Evolutionary conservation across 1,140 invertebrate species (phyloP), one percentile per base, ranked within the genome.

Genomic region (Alviniconcha marisindica): DNA sequence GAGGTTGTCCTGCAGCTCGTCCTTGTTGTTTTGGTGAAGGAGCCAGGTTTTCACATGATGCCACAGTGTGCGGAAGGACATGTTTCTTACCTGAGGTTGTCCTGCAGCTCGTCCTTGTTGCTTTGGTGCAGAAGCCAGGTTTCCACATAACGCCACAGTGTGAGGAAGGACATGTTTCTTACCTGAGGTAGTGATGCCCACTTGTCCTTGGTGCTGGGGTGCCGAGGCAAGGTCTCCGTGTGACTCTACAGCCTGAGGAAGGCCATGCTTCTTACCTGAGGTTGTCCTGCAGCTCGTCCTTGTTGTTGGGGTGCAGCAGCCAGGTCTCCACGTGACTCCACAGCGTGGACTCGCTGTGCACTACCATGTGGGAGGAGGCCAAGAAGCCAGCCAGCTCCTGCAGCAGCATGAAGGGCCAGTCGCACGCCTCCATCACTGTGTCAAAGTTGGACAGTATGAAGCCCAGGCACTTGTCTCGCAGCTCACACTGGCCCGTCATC

Each of bases 371-470:
- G 12, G 90, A 92, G 85, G 89, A 88, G 24, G 85, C 85, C 28
- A 92, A 80, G 84, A 92, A 90, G 38, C 89, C 88, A 18, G 84
- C 81, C 38, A 92, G 81, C 76, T 92, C 90, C 24, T 83, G 77
- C 54, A 85, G 81, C 2, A 88, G 77, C 48, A 92, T 84, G 28
- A 85, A 85, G 40, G 88, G 76, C 91, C 91, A 92, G 71, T 92
- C 91, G 1, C 86, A 73, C 28, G 90, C 87, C 48, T 89, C 83
- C 77, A 91, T 85, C 33, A 92, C 87, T 18, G 89, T 89, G 63
- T 89, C 88, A 83, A 92, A 91, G 83, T 92, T 92, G 40, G 91
- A 91, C 42, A 91, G 76, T 33, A 92, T 91, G 80, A 91, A 92
- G 21, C 87, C 87, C n/a, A 88, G 82, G 77, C 90, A 91, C 36